Evolutionary conservation across 2,113 vertebrate genomes (phyloP).

Genomic region (Phylloscopus trochiloides): DNA sequence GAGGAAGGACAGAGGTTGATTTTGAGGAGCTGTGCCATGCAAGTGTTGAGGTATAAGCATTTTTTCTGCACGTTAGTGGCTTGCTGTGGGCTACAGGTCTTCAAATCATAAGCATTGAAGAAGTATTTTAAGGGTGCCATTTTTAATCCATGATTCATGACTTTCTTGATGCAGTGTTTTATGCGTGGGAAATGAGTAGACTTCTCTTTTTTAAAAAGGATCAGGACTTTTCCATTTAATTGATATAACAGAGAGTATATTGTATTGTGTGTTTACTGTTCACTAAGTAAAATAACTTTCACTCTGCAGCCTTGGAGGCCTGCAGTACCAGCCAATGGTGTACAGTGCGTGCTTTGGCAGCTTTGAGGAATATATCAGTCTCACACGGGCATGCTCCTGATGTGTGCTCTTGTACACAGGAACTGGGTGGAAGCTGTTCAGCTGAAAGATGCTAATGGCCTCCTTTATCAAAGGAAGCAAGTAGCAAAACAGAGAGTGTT

Average conservation of each 20-base stretch:
- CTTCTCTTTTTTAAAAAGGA: neutral
- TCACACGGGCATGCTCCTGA: neutral
- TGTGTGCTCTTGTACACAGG: neutral
- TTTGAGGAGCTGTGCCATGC: neutral
- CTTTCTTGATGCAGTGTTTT: neutral
- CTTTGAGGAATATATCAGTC: neutral
- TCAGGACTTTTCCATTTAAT: neutral
- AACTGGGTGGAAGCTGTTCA: conserved; percentile 7
- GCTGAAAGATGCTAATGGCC: conserved; percentile 6
- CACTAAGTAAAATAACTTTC: neutral
- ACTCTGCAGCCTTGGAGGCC: neutral
- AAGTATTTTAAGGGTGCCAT: neutral
- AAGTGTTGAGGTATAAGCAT: neutral
- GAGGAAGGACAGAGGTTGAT: neutral
- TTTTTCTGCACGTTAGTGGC: neutral
- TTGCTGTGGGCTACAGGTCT: neutral
- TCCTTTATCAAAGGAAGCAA: conserved; percentile 50
- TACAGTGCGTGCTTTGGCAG: neutral
- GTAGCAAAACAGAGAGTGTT: neutral
- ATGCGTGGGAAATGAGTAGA: neutral
- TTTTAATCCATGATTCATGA: neutral
- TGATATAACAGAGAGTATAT: neutral
- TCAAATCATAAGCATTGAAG: neutral
- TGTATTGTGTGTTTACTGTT: neutral
- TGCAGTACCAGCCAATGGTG: neutral